Percentiles rank a stretch among this genome's conserved stretches.
phyloP scores from a whole-genome alignment of 2,888 invertebrate species.

The Archips xylosteana region DNA sequence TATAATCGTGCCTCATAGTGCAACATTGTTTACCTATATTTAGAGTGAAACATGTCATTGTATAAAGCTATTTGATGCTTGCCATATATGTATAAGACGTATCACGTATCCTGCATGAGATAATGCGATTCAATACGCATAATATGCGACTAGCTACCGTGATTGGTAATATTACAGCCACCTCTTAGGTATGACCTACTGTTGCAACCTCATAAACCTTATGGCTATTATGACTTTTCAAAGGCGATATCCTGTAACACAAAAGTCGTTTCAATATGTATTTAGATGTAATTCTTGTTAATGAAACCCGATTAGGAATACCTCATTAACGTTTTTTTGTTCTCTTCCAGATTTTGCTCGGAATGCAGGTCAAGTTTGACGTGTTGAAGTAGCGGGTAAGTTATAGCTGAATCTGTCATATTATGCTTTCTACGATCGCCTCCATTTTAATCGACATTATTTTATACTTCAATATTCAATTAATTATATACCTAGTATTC shows the following conservation, averaged over 20 bases:
- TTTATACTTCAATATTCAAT: too few species aligned
- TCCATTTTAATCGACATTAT: too few species aligned
- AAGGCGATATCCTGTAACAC: neutral
- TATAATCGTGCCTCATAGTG: neutral
- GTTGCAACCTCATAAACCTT: neutral
- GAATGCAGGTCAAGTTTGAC: constrained; percentile 56
- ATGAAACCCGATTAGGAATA: too few species aligned
- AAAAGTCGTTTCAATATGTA: neutral
- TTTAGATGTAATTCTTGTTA: neutral
- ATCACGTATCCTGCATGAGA: constrained; percentile 29
- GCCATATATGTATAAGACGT: constrained; percentile 22
- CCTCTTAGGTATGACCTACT: neutral
- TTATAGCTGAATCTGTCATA: constrained; percentile 8
- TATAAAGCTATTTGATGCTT: constrained; percentile 7
- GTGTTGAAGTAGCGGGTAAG: constrained; percentile 58
- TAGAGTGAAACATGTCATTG: constrained; percentile 26
- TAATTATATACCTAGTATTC: too few species aligned
- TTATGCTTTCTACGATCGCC: neutral
- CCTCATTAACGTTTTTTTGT: constrained; percentile 21
- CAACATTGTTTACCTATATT: neutral
- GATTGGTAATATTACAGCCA: constrained; percentile 2
- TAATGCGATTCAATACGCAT: constrained; percentile 9
- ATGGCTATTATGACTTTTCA: neutral
- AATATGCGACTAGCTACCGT: constrained; percentile 14
- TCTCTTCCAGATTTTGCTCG: constrained; percentile 52